Conservation (phyloP, 2,888 invertebrate species). For the Sussaba pulchella region DNA sequence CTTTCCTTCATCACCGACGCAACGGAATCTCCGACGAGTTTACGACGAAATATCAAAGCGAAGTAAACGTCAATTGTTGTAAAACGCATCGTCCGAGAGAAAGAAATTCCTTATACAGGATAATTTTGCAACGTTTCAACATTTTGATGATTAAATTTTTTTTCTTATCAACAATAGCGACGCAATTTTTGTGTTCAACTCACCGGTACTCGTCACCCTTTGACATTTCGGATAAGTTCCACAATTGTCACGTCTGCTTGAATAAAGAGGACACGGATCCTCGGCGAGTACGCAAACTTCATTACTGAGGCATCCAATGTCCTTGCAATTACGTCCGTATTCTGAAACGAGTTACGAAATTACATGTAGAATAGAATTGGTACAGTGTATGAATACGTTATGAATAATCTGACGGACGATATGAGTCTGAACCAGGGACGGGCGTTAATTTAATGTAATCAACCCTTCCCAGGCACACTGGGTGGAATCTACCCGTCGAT, state of each 20-base stretch:
- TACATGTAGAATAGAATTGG: slow-evolving; percentile 25
- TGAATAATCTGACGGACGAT: not conserved
- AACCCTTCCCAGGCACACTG: too few species aligned
- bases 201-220: slow-evolving; percentile 85
- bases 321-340: slow-evolving; percentile 91
- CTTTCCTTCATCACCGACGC: slow-evolving; percentile 16
- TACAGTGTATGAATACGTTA: not conserved
- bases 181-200: slow-evolving; percentile 31
- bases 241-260: slow-evolving; percentile 86
- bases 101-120: slow-evolving; percentile 3
- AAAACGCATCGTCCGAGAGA: not conserved
- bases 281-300: slow-evolving; percentile 90
- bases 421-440: not conserved
- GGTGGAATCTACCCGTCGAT: too few species aligned
- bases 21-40: not conserved
- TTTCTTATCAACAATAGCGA: not conserved
- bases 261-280: slow-evolving; percentile 89
- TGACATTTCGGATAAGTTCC: slow-evolving; percentile 90
- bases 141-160: not conserved
- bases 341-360: slow-evolving; percentile 85
- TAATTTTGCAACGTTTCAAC: not conserved
- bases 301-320: slow-evolving; percentile 91
- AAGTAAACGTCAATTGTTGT: not conserved
- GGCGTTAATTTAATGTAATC: too few species aligned
- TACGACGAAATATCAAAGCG: not conserved